Evolutionary conservation across 2,888 invertebrate species (phyloP), one percentile per base, ranked within the genome.

Genomic region (Anaspis maculata): DNA sequence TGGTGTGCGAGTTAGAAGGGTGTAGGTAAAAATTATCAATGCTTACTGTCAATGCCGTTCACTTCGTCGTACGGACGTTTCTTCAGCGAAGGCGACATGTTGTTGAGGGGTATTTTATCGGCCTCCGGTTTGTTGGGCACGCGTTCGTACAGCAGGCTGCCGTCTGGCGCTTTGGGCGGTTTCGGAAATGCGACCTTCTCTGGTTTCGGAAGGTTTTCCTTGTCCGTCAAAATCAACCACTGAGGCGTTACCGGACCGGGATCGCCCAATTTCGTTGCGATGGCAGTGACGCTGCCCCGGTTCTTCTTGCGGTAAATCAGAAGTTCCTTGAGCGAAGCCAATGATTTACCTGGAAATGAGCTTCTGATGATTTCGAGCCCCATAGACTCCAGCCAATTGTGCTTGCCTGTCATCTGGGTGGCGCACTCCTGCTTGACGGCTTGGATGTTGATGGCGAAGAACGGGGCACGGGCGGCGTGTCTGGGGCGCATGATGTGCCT

Each of bases 121-220:
- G 77, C 71, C 52, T 77, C 77, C 15, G 74, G 68, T 67, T 88
- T 87, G 52, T 87, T 88, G 45, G 84, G 78, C 54, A 90, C 81
- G 55, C 86, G 77, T 61, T 90, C 90, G 64, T 90, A 90, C 49
- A 90, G 62, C 45, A 91, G 71, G 66, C 88, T 88, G 52, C 90
- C 91, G 64, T 91, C 86, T 41, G 85, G 83, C 38, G 84, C 90
- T 67, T 88, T 89, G 27, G 90, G 90, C 45, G 91, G 91, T 66
- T 87, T 85, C 32, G 91, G 91, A 69, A 88, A 92, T 54, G 84
- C 85, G 48, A 85, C 78, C 59, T 81, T 78, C 49, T 78, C 78
- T 21, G 88, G 87, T 67, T 76, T 75, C 44, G 90, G 90, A 69
- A 89, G 75, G 68, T 79, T 75, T 54, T 78, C 78, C 43, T 76